Evolutionary conservation across 2,797 vertebrate genomes (phyloP), one percentile per base, ranked within the genome.

Genomic region (Danio choprae): DNA sequence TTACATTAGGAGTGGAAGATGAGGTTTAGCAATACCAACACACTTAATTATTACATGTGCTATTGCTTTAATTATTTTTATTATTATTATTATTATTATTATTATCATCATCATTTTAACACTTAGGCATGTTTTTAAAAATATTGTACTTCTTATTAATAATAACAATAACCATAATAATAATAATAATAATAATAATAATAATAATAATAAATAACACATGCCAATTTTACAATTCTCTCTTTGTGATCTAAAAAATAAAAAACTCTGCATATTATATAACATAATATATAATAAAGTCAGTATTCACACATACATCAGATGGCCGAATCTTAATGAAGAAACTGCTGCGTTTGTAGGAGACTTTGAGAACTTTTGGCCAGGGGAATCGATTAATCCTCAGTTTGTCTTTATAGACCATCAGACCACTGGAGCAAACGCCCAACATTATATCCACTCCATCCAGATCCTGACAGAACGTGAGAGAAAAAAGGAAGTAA

Each of bases 301-400:
- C 9, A 65, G 43, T 67, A 22, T 44, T 73, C 6, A 58, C 22
- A 15, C 38, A 22, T 91, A 96, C 96, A 92, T 96, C 96, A 74
- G 95, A 95, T 4, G 96, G 96, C 0, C 96, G 94, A 74, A 97
- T 96, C 88, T 97, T 97, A 77, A 96, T 95, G 74, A 96, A 96
- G 91, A 97, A 97, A 87, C 95, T 96, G 93, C 95, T 96, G 81
- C 95, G 94, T 84, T 96, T 96, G 86, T 97, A 97, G 68, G 96
- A 97, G 86, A 97, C 96, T 91, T 97, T 97, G 73, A 97, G 91
- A 51, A 97, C 95, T 89, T 97, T 97, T 53, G 96, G 95, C 96
- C 96, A 96, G 6, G 96, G 95, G 82, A 97, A 97, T 62, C 96
- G 94, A 86, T 97, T 96, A 90, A 97, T 97, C 90, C 96, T 93